Evolutionary conservation across 1,140 invertebrate species (phyloP).

Genomic region (Lordiphosa stackelbergi): DNA sequence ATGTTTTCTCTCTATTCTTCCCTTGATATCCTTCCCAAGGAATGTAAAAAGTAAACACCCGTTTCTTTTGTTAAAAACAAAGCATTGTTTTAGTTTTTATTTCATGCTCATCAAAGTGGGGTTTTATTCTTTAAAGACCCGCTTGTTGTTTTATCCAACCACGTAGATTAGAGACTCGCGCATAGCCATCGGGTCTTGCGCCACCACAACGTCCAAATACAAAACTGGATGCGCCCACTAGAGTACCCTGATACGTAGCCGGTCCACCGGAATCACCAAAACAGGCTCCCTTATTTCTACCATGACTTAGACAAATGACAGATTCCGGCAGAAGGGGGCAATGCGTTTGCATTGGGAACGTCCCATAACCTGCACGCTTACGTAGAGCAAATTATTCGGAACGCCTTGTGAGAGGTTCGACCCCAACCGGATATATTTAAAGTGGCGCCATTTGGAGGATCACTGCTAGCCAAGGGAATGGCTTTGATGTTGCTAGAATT

Average conservation of each 20-base stretch:
- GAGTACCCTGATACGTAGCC: slow-evolving; percentile 42
- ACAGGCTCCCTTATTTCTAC: slow-evolving; percentile 52
- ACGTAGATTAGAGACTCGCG: slow-evolving; percentile 66
- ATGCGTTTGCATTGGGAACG: slow-evolving; percentile 35
- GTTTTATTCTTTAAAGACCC: no score
- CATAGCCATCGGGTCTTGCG: slow-evolving; percentile 79
- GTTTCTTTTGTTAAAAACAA: no score
- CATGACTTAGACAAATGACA: slow-evolving; percentile 60
- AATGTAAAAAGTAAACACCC: no score
- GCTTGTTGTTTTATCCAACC: slow-evolving; percentile 29
- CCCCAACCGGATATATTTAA: slow-evolving; percentile 79
- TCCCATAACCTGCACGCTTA: slow-evolving; percentile 29
- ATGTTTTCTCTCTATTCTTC: no score
- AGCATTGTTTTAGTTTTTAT: no score
- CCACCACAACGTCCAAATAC: slow-evolving; percentile 48
- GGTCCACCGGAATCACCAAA: slow-evolving; percentile 72
- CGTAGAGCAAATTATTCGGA: slow-evolving; percentile 40
- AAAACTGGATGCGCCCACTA: slow-evolving; percentile 64
- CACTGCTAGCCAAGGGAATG: slow-evolving; percentile 54
- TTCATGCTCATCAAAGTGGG: no score
- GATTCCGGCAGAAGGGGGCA: slow-evolving; percentile 25
- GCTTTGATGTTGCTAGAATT: slow-evolving; percentile 52
- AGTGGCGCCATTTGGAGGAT: slow-evolving; percentile 35
- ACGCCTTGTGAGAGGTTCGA: slow-evolving; percentile 26
- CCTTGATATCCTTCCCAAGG: no score